Conservation (phyloP, 1,140 invertebrate genomes). For the Diprion similis region DNA sequence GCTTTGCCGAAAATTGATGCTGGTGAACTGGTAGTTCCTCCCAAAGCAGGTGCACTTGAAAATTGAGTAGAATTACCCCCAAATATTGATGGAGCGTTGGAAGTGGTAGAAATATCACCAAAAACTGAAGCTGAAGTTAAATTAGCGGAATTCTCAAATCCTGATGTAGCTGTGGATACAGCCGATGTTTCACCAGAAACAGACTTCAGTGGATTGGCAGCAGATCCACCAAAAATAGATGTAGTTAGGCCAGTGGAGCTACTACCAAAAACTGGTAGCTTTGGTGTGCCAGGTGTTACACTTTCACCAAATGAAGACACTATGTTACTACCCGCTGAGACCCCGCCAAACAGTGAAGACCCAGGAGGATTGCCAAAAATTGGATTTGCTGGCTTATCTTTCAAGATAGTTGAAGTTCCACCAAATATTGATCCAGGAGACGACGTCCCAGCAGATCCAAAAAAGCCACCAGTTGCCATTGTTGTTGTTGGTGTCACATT, state of each 20-base stretch:
- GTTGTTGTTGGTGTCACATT: not conserved
- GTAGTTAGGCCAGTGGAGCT: not conserved
- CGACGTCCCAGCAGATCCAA: not conserved
- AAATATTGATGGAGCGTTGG: constrained; percentile 28
- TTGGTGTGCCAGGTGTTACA: not conserved
- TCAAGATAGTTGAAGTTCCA: not conserved
- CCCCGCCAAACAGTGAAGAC: constrained; percentile 23
- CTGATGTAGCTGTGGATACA: not conserved
- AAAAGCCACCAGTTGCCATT: not conserved
- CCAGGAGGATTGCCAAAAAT: constrained; percentile 8
- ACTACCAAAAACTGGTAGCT: constrained; percentile 19
- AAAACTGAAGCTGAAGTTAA: not conserved
- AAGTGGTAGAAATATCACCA: not conserved
- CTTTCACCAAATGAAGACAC: not conserved
- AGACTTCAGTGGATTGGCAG: constrained; percentile 1
- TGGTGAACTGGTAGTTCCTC: constrained; percentile 10
- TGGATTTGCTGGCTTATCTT: not conserved
- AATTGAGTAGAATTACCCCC: constrained; percentile 16
- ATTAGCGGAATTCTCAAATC: not conserved
- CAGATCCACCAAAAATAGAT: constrained; percentile 18
- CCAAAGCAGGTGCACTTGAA: constrained; percentile 10
- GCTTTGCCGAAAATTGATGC: constrained; percentile 23
- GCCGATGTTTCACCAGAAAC: not conserved
- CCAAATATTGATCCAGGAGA: not conserved
- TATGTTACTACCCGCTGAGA: not conserved